Percentiles rank a stretch among this genome's conserved stretches.
These are phyloP conservation scores for Drosophila incognita DNA, from an alignment of 2,888 invertebrate species.

Conservation along the genomic window DNA sequence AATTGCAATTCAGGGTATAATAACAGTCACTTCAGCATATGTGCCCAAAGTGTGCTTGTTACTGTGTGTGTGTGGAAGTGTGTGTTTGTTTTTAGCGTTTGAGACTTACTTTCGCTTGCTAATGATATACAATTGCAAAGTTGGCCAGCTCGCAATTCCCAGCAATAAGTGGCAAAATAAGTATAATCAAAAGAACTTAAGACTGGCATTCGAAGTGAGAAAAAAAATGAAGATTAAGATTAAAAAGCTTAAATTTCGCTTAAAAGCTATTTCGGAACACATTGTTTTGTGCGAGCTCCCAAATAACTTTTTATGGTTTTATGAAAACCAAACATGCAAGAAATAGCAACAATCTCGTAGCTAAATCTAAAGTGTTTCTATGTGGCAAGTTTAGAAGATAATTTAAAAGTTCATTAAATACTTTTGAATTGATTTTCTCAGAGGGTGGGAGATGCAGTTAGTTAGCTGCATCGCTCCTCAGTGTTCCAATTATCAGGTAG, in stretches of 20 bases:
- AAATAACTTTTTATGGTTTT: neutral
- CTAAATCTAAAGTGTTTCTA: neutral
- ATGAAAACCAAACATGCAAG: neutral
- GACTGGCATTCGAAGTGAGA: neutral
- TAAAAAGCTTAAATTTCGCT: neutral
- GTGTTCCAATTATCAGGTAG: slow-evolving; percentile 15
- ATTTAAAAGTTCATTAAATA: neutral
- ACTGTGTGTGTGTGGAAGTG: slow-evolving; percentile 9
- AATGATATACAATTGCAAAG: slow-evolving; percentile 55
- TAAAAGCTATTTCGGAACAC: neutral
- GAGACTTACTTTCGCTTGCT: slow-evolving; percentile 28
- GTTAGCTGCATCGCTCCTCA: neutral
- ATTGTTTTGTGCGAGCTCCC: neutral
- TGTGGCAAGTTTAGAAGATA: neutral
- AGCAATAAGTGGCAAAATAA: slow-evolving; percentile 39
- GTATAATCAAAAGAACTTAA: slow-evolving; percentile 18
- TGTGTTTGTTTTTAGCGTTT: slow-evolving; percentile 53
- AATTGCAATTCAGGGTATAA: neutral
- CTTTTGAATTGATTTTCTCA: neutral
- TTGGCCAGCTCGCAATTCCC: slow-evolving; percentile 29
- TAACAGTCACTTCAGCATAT: slow-evolving; percentile 47
- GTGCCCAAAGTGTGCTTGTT: slow-evolving; percentile 23
- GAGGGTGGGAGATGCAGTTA: neutral
- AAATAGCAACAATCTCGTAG: neutral
- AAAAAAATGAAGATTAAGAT: neutral